Conservation (phyloP, 2,113 vertebrate genomes). For the Oncorhynchus keta region DNA sequence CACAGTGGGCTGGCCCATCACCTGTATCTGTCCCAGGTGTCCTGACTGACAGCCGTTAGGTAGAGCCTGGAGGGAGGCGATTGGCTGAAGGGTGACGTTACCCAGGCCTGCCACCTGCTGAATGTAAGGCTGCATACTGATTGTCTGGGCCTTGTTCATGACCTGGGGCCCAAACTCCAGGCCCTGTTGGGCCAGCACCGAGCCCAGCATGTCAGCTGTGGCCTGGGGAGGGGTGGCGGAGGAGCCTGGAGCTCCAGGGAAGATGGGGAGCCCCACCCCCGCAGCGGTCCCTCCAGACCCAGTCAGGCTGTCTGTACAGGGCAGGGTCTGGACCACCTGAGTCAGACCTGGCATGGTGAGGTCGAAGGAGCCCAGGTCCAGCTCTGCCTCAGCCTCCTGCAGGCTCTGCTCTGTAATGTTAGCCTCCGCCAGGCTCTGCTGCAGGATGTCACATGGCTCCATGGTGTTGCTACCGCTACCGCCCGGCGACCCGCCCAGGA, state of each 20-base stretch:
- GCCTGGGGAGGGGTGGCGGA: constrained; percentile 63
- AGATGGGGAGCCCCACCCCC: constrained; percentile 79
- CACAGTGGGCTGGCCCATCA: constrained; percentile 90
- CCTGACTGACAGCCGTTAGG: constrained; percentile 89
- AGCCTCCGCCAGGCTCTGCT: constrained; percentile 95
- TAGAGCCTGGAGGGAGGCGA: constrained; percentile 86
- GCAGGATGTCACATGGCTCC: constrained; percentile 95
- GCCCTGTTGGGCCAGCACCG: constrained; percentile 86
- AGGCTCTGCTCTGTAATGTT: constrained; percentile 97
- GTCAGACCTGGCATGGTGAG: constrained; percentile 81
- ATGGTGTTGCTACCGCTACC: constrained; percentile 69
- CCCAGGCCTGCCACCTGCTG: constrained; percentile 86
- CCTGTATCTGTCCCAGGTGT: constrained; percentile 88
- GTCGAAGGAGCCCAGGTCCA: constrained; percentile 92
- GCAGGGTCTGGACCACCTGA: constrained; percentile 84
- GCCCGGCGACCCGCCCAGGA: constrained; percentile 82
- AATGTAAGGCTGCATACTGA: constrained; percentile 91
- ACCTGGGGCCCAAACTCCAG: constrained; percentile 88
- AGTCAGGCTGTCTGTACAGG: constrained; percentile 73
- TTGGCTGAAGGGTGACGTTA: constrained; percentile 92
- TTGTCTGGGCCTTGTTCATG: constrained; percentile 93
- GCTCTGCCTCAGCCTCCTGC: constrained; percentile 88
- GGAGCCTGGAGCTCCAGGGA: constrained; percentile 67
- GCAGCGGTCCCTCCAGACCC: constrained; percentile 62
- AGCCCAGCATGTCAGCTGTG: constrained; percentile 82